Percentiles rank a stretch among this genome's conserved stretches.
Conservation (phyloP, 2,113 vertebrate species). For the Terrapene triunguis region DNA sequence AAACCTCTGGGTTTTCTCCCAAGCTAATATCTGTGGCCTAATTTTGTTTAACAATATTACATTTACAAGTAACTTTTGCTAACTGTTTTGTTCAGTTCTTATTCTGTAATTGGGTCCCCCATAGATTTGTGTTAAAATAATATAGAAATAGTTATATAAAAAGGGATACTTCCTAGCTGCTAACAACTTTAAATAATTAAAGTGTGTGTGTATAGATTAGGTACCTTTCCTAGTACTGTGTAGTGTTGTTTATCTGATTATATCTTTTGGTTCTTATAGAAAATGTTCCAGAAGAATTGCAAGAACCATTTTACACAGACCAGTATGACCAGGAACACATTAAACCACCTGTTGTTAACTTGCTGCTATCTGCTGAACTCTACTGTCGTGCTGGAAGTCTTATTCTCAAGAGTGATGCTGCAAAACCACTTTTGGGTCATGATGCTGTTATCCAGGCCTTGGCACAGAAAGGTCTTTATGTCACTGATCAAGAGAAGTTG, state of each 20-base stretch:
- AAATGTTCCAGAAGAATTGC: constrained; percentile 91
- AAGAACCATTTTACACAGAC: constrained; percentile 96
- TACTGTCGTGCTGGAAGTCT: constrained; percentile 95
- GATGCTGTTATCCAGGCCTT: constrained; percentile 96
- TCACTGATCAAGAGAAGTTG: constrained; percentile 94
- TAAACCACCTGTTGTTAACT: constrained; percentile 92
- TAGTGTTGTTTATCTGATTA: neutral
- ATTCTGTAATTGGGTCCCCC: neutral
- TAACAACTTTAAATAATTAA: neutral
- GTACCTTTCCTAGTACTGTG: neutral
- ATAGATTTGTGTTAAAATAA: neutral
- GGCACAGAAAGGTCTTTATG: constrained; percentile 95
- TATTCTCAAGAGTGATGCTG: constrained; percentile 91
- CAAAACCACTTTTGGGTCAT: constrained; percentile 93
- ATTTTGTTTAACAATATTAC: neutral
- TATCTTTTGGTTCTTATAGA: constrained; percentile 78
- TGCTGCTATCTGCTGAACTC: constrained; percentile 95
- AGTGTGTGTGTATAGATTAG: rapidly evolving
- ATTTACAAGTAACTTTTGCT: rapidly evolving
- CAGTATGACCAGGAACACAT: constrained; percentile 99
- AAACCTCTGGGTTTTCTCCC: neutral
- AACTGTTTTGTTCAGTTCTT: neutral
- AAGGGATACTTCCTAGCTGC: neutral
- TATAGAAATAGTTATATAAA: neutral
- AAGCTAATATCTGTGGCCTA: constrained; percentile 9